These are phyloP conservation scores for Chironomus striatipennis DNA, from an alignment of 1,140 invertebrate genomes.

Conservation along the genomic window DNA sequence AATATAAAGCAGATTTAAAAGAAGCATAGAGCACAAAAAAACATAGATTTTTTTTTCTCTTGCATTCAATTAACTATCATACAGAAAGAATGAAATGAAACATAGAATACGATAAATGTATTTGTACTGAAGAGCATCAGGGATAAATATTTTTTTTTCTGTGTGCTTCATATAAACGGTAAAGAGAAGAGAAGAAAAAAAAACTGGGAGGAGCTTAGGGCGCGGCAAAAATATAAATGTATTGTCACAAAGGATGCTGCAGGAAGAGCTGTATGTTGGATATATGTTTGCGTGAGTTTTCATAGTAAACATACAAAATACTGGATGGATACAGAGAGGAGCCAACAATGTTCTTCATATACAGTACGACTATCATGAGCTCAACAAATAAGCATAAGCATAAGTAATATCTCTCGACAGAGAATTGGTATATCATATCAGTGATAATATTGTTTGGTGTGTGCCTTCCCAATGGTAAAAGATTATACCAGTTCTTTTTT, in stretches of 20 bases:
- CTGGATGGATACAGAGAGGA: neutral
- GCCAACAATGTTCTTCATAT: neutral
- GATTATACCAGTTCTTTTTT: slow-evolving; percentile 12
- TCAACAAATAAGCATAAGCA: slow-evolving; percentile 13
- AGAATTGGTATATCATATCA: neutral
- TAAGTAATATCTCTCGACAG: neutral
- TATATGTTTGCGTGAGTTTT: too few species aligned
- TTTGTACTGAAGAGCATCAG: neutral
- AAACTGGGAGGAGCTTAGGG: neutral
- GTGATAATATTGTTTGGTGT: slow-evolving; percentile 13
- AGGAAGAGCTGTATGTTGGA: neutral
- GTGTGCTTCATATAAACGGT: neutral
- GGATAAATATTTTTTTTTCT: neutral
- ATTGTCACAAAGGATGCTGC: neutral
- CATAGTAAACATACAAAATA: neutral
- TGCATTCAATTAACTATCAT: neutral
- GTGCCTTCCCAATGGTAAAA: slow-evolving; percentile 11
- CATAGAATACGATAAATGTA: neutral
- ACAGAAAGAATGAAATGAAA: neutral
- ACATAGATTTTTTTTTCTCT: neutral
- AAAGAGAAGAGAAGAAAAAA: neutral
- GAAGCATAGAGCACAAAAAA: too few species aligned
- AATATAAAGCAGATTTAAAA: too few species aligned
- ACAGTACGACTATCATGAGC: neutral
- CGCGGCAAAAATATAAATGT: neutral